phyloP scores from a whole-genome alignment of 2,888 invertebrate species.

The Priocnemis perturbator region DNA sequence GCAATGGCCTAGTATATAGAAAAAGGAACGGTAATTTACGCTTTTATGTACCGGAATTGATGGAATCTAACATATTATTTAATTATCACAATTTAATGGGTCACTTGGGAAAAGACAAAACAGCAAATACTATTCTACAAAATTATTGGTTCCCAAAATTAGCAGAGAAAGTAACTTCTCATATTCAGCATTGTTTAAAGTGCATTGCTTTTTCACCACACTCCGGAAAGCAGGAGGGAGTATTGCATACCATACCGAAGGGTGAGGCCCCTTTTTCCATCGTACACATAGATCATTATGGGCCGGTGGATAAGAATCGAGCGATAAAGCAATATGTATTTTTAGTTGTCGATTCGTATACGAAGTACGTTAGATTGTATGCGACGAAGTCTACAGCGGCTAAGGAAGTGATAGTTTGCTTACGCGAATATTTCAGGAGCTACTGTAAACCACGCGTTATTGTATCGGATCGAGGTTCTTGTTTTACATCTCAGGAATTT shows the following conservation, averaged over 20 bases:
- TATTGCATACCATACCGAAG: constrained; percentile 27
- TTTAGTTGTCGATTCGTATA: constrained; percentile 19
- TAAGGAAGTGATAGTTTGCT: constrained; percentile 6
- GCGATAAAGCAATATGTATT: constrained; percentile 15
- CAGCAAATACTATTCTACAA: constrained; percentile 22
- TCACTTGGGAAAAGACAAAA: constrained; percentile 42
- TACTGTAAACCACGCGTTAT: constrained; percentile 41
- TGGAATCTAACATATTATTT: constrained; percentile 36
- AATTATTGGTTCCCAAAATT: constrained; percentile 39
- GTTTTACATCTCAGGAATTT: constrained; percentile 10
- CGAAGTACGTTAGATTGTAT: constrained; percentile 26
- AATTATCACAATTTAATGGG: constrained; percentile 47
- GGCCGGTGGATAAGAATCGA: background rate
- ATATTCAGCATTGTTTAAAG: constrained; percentile 40
- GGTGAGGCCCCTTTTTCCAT: constrained; percentile 21
- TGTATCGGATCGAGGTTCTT: too few relatives aligned
- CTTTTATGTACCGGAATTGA: constrained; percentile 40
- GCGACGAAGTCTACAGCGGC: constrained; percentile 14
- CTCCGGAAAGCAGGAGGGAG: constrained; percentile 32
- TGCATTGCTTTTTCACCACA: constrained; percentile 36
- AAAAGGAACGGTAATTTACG: constrained; percentile 32
- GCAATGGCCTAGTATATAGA: constrained; percentile 38
- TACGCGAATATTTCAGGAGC: constrained; percentile 27
- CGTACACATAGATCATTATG: constrained; percentile 26
- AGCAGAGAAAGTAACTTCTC: constrained; percentile 6